Base-by-base conservation (phyloP, 2,888 invertebrate species). In the Epistrophe grossulariae region DNA sequence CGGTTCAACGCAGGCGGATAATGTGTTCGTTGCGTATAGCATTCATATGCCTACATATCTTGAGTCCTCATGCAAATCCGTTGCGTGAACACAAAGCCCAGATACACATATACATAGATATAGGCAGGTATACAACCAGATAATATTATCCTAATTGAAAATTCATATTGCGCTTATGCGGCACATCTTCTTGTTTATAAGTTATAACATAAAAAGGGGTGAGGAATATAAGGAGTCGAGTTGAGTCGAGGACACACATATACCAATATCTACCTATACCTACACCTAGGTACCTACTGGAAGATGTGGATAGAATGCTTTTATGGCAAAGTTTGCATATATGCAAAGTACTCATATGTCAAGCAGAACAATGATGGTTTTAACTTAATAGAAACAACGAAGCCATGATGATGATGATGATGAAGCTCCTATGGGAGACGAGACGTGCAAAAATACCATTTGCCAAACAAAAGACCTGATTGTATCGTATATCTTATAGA, bases 101-200 rank as follows among this genome's bases (percentile, higher is more conserved):
- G 71, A 68, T 68, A 74, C 15, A 57, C 11, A 8, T 4, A 17
- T 0, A 48, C 28, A 43, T 43, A 70, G 24, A 71, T 70, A 48
- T 19, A 43, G 13, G 57, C 40, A 73, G 59, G 71, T 71, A 76
- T 40, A 38, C 59, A 60, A 52, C 38, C 73, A 66, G 73, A 80
- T 80, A 74, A 80, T 80, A 80, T 80, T 82, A 59, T 74, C 73
- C 71, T 66, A 77, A 77, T 77, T 82, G 80, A 74, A 80, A 80
- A 80, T 80, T 80, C 73, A 80, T 68, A 73, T 80, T 68, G 73
- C 64, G 68, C 74, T 80, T 59, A 64, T 80, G 73, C 73, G 72
- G 73, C 66, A 68, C 59, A 73, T 68, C 66, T 68, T 60, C 66
- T 68, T 50, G 60, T 60, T 59, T 50, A 48, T 66, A 66, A 48